A percentile compares a stretch with the other conserved stretches of the same genome.
Conservation (phyloP, 2,797 vertebrate species). For the Schizopygopsis pylzovi region DNA sequence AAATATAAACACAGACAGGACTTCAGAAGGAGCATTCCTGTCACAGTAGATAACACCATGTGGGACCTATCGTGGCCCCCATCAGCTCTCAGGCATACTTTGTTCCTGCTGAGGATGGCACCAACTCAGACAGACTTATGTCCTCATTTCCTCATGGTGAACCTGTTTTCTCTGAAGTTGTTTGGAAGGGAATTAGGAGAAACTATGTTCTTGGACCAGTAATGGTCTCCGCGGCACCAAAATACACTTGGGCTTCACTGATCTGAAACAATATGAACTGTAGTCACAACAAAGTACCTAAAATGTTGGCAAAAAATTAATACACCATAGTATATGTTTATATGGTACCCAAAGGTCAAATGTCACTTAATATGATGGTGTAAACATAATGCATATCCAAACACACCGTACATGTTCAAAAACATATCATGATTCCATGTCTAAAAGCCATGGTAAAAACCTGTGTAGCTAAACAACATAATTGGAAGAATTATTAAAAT, state of each 20-base stretch:
- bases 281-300: not conserved
- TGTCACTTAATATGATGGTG: not conserved
- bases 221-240: not conserved
- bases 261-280: not conserved
- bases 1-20: constrained; percentile 57
- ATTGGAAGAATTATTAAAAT: constrained; percentile 11
- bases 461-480: not conserved
- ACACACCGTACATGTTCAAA: not conserved
- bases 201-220: constrained; percentile 17
- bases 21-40: constrained; percentile 63
- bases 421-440: not conserved
- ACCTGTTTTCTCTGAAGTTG: constrained; percentile 18
- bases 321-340: too few relatives aligned
- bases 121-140: constrained; percentile 20
- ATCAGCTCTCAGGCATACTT: constrained; percentile 37
- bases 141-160: constrained; percentile 34
- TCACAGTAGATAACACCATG: constrained; percentile 64
- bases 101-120: constrained; percentile 25
- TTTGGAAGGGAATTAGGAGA: constrained; percentile 13
- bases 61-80: constrained; percentile 66
- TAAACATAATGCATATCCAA: not conserved
- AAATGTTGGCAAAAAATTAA: not conserved
- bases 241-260: not conserved
- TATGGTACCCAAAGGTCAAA: not conserved
- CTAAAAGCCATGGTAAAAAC: not conserved